Evolutionary conservation across 92 coral and sea anemone species (phyloP), one percentile per base, ranked within the genome.

Genomic region (Muricea muricata): DNA sequence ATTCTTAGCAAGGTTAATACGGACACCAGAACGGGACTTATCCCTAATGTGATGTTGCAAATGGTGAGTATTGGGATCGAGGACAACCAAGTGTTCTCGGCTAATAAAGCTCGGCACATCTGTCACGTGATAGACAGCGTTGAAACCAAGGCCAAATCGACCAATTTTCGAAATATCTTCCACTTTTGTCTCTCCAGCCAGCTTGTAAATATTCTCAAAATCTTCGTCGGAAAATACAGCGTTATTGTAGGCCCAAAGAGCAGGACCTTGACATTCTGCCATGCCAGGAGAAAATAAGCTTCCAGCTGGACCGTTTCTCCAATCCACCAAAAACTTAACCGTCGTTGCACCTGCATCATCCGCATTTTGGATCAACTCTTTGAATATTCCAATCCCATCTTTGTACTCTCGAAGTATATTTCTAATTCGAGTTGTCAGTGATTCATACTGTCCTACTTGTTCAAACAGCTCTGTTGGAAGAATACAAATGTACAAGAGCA

Each of bases 311-410:
- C 92, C 94, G 9, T 78, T 78, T 26, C 97, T 89, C 97, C 97
- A 93, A 37, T 93, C 97, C 9, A 93, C 83, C 33, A 91, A 75
- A 84, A 93, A 91, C 81, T 86, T 81, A 17, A 93, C 93, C 48
- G 89, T 92, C 7, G 90, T 89, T 10, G 94, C 94, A 65, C 94
- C 91, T 42, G 94, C 94, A 20, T 92, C 94, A 40, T 92, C 94
- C 35, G 92, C 94, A 73, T 92, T 92, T 78, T 92, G 94, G 31
- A 92, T 85, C 11, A 92, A 87, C 71, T 92, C 94, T 26, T 81
- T 89, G 67, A 92, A 89, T 46, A 92, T 88, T 2, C 87, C 92
- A 33, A 84, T 91, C 0, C 95, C 95, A 67, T 87, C 93, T 42
- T 92, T 92, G 89, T 92, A 92, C 75, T 92, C 94, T 61, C 84